Percentiles rank a stretch among this genome's conserved stretches.
phyloP scores from a whole-genome alignment of 2,797 vertebrate genomes.

The Cichlasoma orientale region DNA sequence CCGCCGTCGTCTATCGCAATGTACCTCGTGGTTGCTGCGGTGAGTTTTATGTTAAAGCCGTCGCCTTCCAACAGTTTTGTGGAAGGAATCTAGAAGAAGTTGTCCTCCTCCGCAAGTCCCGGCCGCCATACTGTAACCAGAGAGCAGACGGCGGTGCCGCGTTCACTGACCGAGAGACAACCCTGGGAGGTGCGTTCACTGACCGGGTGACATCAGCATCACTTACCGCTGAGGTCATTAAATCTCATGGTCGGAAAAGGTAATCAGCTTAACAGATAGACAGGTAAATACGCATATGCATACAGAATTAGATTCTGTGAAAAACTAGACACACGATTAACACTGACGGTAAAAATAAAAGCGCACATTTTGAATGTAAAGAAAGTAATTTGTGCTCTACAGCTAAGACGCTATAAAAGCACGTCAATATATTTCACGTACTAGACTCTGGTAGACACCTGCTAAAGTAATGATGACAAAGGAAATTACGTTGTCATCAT shows the following conservation, averaged over 20 bases:
- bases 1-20: slow-evolving; percentile 30
- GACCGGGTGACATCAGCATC: slow-evolving; percentile 30
- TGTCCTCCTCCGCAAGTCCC: slow-evolving; percentile 77
- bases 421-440: background rate
- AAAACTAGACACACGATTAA: background rate
- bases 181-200: slow-evolving; percentile 66
- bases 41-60: slow-evolving; percentile 28
- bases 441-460: background rate
- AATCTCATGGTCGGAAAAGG: background rate
- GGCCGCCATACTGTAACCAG: slow-evolving; percentile 81
- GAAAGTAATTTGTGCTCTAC: background rate
- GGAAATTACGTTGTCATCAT: background rate
- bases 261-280: background rate
- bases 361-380: background rate
- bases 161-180: slow-evolving; percentile 57
- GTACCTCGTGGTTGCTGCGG: background rate
- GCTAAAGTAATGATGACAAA: background rate
- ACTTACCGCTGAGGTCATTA: slow-evolving; percentile 4
- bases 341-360: background rate
- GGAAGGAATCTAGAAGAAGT: slow-evolving; percentile 76
- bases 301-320: background rate
- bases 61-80: slow-evolving; percentile 56
- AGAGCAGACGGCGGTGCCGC: slow-evolving; percentile 71
- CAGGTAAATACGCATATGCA: background rate
- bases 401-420: background rate